phyloP scores from a whole-genome alignment of 1,140 invertebrate species.

The Halesus radiatus region DNA sequence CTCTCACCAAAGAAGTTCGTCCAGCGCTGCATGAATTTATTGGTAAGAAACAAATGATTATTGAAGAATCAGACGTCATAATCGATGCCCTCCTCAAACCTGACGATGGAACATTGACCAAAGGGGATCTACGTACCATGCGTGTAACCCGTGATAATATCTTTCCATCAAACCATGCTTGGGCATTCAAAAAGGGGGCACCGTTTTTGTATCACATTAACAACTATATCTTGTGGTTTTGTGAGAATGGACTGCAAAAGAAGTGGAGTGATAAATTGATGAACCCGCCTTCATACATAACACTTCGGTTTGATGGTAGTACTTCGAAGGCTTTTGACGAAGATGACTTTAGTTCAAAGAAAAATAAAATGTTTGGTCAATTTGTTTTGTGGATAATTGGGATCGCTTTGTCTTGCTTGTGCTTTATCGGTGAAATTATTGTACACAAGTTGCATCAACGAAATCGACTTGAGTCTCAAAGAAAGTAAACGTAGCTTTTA shows the following conservation, averaged over 20 bases:
- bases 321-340: background rate
- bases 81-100: background rate
- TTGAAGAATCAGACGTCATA: background rate
- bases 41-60: slow-evolving; percentile 1
- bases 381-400: slow-evolving; percentile 22
- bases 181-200: slow-evolving; percentile 7
- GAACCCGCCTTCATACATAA: background rate
- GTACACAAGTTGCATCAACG: too few species aligned
- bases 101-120: background rate
- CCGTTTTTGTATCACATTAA: background rate
- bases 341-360: background rate
- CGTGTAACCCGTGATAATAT: slow-evolving; percentile 3
- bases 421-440: background rate
- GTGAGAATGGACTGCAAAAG: slow-evolving; percentile 12
- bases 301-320: background rate
- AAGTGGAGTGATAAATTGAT: slow-evolving; percentile 1
- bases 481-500: too few species aligned
- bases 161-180: background rate
- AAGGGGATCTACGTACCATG: background rate
- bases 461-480: too few species aligned
- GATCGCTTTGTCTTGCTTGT: background rate
- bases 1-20: background rate
- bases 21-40: background rate
- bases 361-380: background rate
- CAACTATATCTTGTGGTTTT: background rate